Evolutionary conservation across 2,888 invertebrate species (phyloP).

Genomic region (Corythucha ciliata): DNA sequence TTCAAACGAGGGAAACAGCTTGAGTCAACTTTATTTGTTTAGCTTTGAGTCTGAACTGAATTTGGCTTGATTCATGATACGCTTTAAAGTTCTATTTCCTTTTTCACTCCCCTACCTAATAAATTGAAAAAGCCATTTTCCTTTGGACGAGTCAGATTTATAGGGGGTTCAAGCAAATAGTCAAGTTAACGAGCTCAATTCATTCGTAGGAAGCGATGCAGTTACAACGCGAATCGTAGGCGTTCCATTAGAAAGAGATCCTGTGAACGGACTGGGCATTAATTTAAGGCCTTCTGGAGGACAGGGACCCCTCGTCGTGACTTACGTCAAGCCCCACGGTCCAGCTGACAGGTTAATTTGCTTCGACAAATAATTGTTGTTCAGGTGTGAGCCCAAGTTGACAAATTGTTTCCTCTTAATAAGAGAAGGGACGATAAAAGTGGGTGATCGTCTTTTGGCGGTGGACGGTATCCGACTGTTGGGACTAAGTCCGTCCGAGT

Average conservation of each 20-base stretch:
- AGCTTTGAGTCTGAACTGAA: too few species aligned
- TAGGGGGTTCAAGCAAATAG: not conserved
- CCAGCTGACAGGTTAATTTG: slow-evolving; percentile 62
- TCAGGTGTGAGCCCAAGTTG: not conserved
- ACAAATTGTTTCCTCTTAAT: slow-evolving; percentile 23
- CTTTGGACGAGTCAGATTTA: not conserved
- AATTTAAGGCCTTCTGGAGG: slow-evolving; percentile 68
- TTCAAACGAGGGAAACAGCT: too few species aligned
- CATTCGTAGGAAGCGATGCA: slow-evolving; percentile 24
- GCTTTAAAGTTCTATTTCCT: too few species aligned
- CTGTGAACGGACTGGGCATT: slow-evolving; percentile 75
- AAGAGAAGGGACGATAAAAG: slow-evolving; percentile 78
- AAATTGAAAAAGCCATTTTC: too few species aligned
- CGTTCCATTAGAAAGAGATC: slow-evolving; percentile 60
- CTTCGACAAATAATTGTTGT: not conserved
- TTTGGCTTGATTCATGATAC: too few species aligned
- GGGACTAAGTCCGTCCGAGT: slow-evolving; percentile 71
- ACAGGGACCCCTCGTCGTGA: slow-evolving; percentile 73
- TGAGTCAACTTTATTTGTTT: too few species aligned
- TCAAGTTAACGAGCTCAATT: not conserved
- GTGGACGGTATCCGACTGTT: slow-evolving; percentile 66
- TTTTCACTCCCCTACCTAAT: too few species aligned
- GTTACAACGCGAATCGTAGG: slow-evolving; percentile 32
- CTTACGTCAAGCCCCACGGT: slow-evolving; percentile 78
- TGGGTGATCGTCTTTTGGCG: slow-evolving; percentile 79